Evolutionary conservation across 1,140 invertebrate species (phyloP).

Genomic region (Sitophilus oryzae): DNA sequence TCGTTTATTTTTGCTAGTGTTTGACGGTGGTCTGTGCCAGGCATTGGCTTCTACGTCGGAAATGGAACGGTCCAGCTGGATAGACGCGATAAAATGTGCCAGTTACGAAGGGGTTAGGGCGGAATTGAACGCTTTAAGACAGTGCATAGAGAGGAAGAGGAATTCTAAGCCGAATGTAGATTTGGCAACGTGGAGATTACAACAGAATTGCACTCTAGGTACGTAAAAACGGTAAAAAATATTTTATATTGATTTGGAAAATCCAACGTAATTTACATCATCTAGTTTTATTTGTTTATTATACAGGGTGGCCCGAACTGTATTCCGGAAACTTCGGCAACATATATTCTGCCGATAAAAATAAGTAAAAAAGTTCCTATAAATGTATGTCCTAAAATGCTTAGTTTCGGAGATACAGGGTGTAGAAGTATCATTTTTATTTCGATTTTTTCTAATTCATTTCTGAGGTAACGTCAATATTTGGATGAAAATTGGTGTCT

Average conservation of each 20-base stretch:
- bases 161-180: slow-evolving; percentile 60
- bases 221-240: not conserved
- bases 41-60: slow-evolving; percentile 74
- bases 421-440: too few species aligned
- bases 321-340: too few species aligned
- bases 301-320: too few species aligned
- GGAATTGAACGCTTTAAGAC: slow-evolving; percentile 63
- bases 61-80: slow-evolving; percentile 78
- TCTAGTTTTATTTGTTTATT: too few species aligned
- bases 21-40: slow-evolving; percentile 74
- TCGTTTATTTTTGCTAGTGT: slow-evolving; percentile 58
- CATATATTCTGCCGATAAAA: too few species aligned
- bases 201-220: slow-evolving; percentile 61
- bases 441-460: too few species aligned
- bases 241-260: not conserved
- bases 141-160: slow-evolving; percentile 54
- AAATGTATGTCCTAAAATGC: too few species aligned
- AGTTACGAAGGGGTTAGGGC: slow-evolving; percentile 78
- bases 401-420: too few species aligned
- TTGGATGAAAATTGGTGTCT: too few species aligned
- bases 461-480: too few species aligned
- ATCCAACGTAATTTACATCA: too few species aligned
- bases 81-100: slow-evolving; percentile 75
- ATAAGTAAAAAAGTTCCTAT: too few species aligned
- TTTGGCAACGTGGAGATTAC: slow-evolving; percentile 61